phyloP scores from a whole-genome alignment of 2,797 vertebrate genomes.

The Acanthiza pusilla region DNA sequence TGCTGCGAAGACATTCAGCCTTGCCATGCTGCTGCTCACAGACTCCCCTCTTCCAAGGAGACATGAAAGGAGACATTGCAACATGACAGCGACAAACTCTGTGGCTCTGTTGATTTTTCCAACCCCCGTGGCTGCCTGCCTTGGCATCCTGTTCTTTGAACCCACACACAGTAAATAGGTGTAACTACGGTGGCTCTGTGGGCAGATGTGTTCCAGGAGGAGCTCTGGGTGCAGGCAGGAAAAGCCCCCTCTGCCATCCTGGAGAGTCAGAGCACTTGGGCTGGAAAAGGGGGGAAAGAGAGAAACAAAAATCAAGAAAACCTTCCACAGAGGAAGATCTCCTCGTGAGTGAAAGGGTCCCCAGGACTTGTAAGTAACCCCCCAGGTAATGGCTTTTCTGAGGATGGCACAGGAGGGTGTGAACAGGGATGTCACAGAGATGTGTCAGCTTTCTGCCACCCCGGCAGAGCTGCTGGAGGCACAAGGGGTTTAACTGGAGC shows the following conservation, averaged over 20 bases:
- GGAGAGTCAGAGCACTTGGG: neutral
- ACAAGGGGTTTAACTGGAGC: neutral
- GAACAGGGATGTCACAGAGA: neutral
- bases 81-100: neutral
- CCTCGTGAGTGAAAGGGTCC: neutral
- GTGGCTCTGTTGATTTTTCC: conserved; percentile 20
- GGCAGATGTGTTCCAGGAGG: neutral
- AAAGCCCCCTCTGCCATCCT: neutral
- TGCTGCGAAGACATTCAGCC: neutral
- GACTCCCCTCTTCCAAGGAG: neutral
- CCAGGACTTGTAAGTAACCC: neutral
- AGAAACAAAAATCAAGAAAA: neutral
- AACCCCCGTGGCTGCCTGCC: neutral
- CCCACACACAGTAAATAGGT: neutral
- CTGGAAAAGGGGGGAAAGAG: neutral
- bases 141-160: neutral
- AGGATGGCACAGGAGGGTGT: neutral
- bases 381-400: neutral
- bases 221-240: neutral
- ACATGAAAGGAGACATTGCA: neutral
- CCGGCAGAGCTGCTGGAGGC: neutral
- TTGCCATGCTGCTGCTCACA: neutral
- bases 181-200: fast-evolving
- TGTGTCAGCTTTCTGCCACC: neutral
- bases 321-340: neutral